Conservation (phyloP, 2,888 invertebrate genomes). For the Lasioglossum figueresi region DNA sequence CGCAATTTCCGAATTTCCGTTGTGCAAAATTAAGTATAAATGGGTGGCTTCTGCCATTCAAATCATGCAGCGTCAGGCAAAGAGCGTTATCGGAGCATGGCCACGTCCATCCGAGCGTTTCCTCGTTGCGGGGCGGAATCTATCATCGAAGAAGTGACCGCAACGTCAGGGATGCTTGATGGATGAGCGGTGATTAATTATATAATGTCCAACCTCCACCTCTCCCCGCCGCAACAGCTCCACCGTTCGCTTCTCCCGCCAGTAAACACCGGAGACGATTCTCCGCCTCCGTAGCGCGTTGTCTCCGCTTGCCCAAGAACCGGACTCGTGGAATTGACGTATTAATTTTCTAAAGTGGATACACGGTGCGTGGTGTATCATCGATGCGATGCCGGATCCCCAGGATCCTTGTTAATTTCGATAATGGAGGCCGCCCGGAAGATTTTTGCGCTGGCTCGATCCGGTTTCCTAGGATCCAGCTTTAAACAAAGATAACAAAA, state of each 20-base stretch:
- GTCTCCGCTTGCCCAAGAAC: constrained; percentile 18
- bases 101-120: constrained; percentile 36
- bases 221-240: constrained; percentile 18
- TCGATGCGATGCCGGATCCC: not conserved
- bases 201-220: constrained; percentile 71
- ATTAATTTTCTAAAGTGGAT: constrained; percentile 62
- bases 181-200: constrained; percentile 82
- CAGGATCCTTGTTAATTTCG: constrained; percentile 2
- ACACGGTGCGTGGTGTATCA: not conserved
- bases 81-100: constrained; percentile 37
- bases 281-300: constrained; percentile 25
- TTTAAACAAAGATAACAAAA: not conserved
- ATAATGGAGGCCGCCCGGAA: not conserved
- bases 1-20: not conserved
- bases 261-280: constrained; percentile 48
- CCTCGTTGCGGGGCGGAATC: constrained; percentile 60
- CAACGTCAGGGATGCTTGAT: constrained; percentile 76
- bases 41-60: not conserved
- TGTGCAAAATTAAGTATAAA: not conserved
- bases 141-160: constrained; percentile 76
- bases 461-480: not conserved
- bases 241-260: constrained; percentile 31
- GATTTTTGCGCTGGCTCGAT: not conserved
- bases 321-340: constrained; percentile 48
- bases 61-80: not conserved